Percentiles rank a stretch among this genome's conserved stretches.
These are phyloP conservation scores for Orientallactaga sibirica DNA, from an alignment of 2,797 vertebrate species.

Conservation along the genomic window DNA sequence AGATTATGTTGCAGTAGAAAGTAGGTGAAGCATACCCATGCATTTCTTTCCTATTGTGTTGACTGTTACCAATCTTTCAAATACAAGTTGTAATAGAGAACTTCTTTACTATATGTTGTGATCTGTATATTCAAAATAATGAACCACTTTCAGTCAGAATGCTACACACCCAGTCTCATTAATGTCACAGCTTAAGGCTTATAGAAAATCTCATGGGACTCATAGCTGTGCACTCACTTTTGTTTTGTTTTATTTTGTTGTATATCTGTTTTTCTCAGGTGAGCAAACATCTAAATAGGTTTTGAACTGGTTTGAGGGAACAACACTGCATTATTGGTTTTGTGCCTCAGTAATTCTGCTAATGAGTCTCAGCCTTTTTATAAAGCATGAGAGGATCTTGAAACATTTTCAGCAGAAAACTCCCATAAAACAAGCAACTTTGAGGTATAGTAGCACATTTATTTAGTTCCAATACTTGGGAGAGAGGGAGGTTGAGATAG, in stretches of 20 bases:
- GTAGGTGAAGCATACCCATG: not conserved
- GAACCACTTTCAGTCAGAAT: not conserved
- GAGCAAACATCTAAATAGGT: slow-evolving; percentile 43
- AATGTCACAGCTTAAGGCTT: not conserved
- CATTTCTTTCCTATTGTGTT: not conserved
- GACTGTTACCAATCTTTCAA: slow-evolving; percentile 5
- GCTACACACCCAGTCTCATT: not conserved
- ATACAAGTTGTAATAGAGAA: slow-evolving; percentile 4
- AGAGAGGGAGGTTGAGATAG: no score
- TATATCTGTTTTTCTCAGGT: slow-evolving; percentile 33
- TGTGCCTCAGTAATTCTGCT: not conserved
- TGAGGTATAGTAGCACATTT: no score
- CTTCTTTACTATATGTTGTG: not conserved
- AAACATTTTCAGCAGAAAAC: slow-evolving; percentile 24
- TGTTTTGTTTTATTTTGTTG: slow-evolving; percentile 34
- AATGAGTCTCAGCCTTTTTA: slow-evolving; percentile 26
- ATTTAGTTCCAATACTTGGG: no score
- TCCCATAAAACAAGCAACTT: not conserved
- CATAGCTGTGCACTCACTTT: slow-evolving; percentile 18
- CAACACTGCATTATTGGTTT: not conserved
- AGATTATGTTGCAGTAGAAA: slow-evolving; percentile 10
- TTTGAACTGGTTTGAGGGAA: not conserved
- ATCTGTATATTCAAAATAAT: slow-evolving; percentile 52
- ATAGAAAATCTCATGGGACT: slow-evolving; percentile 10
- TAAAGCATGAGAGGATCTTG: not conserved